These are phyloP conservation scores for Miniopterus natalensis DNA, from an alignment of 2,113 vertebrate species.

Conservation along the genomic window DNA sequence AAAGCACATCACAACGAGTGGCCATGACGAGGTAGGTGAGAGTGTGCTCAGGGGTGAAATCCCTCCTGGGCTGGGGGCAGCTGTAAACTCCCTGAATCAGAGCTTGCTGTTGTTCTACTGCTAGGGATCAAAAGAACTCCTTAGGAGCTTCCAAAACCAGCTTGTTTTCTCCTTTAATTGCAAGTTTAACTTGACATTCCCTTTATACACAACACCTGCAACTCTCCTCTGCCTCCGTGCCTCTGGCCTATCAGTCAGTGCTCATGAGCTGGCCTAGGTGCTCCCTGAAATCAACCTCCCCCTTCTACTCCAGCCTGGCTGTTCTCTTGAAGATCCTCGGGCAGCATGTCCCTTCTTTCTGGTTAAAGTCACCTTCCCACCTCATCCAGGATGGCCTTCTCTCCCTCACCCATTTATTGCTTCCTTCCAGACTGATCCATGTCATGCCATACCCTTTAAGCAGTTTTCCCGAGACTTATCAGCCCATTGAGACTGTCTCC, in stretches of 20 bases:
- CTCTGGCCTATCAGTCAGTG: background rate
- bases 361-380: background rate
- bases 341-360: background rate
- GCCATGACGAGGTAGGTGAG: constrained; percentile 89
- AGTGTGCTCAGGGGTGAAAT: background rate
- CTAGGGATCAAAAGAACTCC: background rate
- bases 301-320: background rate
- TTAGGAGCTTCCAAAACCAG: background rate
- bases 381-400: background rate
- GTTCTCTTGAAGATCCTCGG: background rate
- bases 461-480: background rate
- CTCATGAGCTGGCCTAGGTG: background rate
- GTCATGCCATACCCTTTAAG: background rate
- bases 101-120: background rate
- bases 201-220: background rate
- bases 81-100: background rate
- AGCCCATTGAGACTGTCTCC: background rate
- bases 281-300: background rate
- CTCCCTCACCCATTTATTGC: background rate
- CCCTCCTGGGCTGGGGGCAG: fast-evolving
- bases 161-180: background rate
- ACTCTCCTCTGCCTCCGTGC: background rate
- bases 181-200: background rate
- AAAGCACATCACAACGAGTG: constrained; percentile 94
- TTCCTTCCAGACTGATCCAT: background rate